These are phyloP conservation scores for Eupithecia pulchellata DNA, from an alignment of 2,888 invertebrate species.

Conservation along the genomic window DNA sequence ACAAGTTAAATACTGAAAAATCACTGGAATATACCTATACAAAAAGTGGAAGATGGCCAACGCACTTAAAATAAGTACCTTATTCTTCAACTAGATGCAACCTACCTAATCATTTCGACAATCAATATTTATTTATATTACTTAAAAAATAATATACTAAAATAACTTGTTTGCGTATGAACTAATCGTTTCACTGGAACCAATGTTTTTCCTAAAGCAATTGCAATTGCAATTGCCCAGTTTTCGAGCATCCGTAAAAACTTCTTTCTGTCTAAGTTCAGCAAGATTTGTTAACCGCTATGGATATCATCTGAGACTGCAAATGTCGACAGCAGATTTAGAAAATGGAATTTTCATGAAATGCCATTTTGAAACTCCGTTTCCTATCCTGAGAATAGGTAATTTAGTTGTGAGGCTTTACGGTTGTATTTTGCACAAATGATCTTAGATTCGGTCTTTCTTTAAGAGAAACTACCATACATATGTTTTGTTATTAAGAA, in stretches of 20 bases:
- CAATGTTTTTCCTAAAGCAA: neutral
- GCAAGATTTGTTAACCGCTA: conserved; percentile 46
- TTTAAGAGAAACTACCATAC: neutral
- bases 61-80: neutral
- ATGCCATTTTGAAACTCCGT: conserved; percentile 5
- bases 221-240: neutral
- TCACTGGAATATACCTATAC: neutral
- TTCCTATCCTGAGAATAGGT: conserved; percentile 20
- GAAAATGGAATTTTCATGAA: conserved; percentile 16
- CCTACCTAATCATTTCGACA: neutral
- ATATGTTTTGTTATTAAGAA: neutral
- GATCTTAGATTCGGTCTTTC: neutral
- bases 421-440: neutral
- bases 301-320: conserved; percentile 51
- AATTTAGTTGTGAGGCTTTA: neutral
- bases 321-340: conserved; percentile 29
- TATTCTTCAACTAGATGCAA: neutral
- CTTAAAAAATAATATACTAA: neutral
- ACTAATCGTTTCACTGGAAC: neutral
- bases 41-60: neutral
- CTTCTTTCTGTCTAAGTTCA: conserved; percentile 33
- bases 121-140: neutral
- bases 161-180: neutral
- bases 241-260: neutral
- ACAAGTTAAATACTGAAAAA: neutral